Evolutionary conservation across 2,888 invertebrate genomes (phyloP).

Genomic region (Rotaria macrura): DNA sequence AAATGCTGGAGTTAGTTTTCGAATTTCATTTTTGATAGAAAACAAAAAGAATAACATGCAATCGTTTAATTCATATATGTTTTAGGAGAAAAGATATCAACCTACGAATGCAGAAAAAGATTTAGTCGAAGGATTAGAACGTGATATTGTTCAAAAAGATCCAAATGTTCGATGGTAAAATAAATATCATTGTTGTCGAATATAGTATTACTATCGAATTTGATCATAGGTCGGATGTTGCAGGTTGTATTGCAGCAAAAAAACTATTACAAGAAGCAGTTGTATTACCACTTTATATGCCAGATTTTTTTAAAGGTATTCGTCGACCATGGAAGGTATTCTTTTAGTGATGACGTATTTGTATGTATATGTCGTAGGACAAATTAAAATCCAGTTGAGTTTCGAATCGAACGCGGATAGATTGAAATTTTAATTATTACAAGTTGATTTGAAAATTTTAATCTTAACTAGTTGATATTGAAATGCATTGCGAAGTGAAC

Average conservation of each 20-base stretch:
- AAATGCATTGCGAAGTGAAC: too few species aligned
- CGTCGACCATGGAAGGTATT: constrained; percentile 68
- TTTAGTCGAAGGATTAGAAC: constrained; percentile 79
- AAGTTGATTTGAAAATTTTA: too few species aligned
- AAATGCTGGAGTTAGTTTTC: neutral
- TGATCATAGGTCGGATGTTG: constrained; percentile 43
- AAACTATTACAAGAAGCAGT: constrained; percentile 86
- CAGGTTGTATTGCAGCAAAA: constrained; percentile 52
- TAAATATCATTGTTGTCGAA: constrained; percentile 52
- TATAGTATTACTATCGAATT: neutral
- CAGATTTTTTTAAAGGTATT: constrained; percentile 91
- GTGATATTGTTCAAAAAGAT: constrained; percentile 91
- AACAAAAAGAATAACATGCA: too few species aligned
- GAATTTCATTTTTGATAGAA: too few species aligned
- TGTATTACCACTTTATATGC: constrained; percentile 91
- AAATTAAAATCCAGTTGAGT: too few species aligned
- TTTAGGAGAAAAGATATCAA: constrained; percentile 66
- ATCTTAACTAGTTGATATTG: too few species aligned
- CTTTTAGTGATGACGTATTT: constrained; percentile 53
- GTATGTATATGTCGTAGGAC: too few species aligned
- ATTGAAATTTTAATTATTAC: too few species aligned
- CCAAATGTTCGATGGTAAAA: constrained; percentile 82
- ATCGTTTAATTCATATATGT: neutral
- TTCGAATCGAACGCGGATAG: too few species aligned
- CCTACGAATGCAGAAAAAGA: constrained; percentile 72